Conservation (phyloP, 2,888 invertebrate species). For the Drosophila mimica region DNA sequence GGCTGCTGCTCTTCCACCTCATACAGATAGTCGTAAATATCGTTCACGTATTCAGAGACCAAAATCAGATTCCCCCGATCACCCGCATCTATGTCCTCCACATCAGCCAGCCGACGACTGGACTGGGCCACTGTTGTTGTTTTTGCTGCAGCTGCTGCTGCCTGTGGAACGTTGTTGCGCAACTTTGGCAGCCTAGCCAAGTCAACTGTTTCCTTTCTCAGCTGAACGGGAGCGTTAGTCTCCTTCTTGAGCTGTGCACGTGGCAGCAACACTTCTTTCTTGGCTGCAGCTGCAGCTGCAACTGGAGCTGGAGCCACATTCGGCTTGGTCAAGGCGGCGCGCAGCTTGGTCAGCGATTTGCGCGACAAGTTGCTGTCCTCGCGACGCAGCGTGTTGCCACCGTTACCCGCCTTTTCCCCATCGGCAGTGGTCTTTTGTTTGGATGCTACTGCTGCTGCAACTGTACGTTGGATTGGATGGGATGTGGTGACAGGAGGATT, state of each 20-base stretch:
- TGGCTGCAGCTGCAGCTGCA: conserved; percentile 1
- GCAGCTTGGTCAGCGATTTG: conserved; percentile 81
- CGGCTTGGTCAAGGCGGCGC: conserved; percentile 76
- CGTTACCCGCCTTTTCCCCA: conserved; percentile 39
- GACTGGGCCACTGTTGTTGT: conserved; percentile 56
- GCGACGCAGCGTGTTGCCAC: conserved; percentile 69
- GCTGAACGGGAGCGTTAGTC: conserved; percentile 4
- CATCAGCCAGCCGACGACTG: conserved; percentile 72
- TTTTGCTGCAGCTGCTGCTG: neutral
- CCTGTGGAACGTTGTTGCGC: conserved; percentile 4
- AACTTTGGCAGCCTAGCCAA: conserved; percentile 24
- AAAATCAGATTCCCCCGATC: conserved; percentile 91
- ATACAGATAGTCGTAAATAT: conserved; percentile 94
- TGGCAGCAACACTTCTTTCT: conserved; percentile 24
- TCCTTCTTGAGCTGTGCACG: conserved; percentile 17
- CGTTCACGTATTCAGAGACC: conserved; percentile 93
- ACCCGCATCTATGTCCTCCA: conserved; percentile 91
- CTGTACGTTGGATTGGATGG: conserved; percentile 13
- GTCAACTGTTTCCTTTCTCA: conserved; percentile 34
- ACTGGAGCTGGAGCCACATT: conserved; percentile 2
- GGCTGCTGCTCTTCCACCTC: conserved; percentile 90
- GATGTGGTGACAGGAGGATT: conserved; percentile 13
- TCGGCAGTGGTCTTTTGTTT: conserved; percentile 46
- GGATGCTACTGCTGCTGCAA: conserved; percentile 7
- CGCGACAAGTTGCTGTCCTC: conserved; percentile 84